Evolutionary conservation across 2,888 invertebrate genomes (phyloP).

Genomic region (Caenorhabditis panamensis): DNA sequence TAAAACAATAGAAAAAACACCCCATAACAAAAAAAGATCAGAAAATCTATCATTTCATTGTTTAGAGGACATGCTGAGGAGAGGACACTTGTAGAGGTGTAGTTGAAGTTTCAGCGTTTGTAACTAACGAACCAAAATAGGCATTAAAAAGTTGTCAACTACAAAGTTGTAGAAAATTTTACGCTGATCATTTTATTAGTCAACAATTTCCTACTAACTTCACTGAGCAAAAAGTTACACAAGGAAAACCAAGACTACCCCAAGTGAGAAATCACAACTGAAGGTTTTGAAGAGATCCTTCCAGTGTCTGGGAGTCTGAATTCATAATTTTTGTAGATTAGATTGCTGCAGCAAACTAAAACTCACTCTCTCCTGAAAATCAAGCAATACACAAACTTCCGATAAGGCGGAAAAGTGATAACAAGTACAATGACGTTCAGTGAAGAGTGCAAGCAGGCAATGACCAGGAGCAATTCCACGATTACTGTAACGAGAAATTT

Average conservation of each 20-base stretch:
- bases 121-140: too few relatives aligned
- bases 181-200: not conserved
- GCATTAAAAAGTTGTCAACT: too few relatives aligned
- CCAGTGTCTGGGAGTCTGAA: conserved; percentile 10
- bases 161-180: too few relatives aligned
- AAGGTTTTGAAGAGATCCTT: not conserved
- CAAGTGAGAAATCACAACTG: conserved; percentile 4
- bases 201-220: too few relatives aligned
- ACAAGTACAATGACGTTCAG: conserved; percentile 26
- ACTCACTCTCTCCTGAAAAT: conserved; percentile 18
- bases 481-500: too few relatives aligned
- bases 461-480: conserved; percentile 29
- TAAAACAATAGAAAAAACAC: too few relatives aligned
- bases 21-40: too few relatives aligned
- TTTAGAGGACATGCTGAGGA: too few relatives aligned
- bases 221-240: not conserved
- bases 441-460: conserved; percentile 31
- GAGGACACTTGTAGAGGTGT: too few relatives aligned
- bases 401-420: conserved; percentile 32
- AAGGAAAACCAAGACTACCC: not conserved
- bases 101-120: too few relatives aligned
- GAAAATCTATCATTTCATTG: too few relatives aligned
- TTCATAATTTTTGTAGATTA: not conserved
- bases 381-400: conserved; percentile 3
- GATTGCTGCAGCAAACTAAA: not conserved